Evolutionary conservation across 2,888 invertebrate species (phyloP).

Genomic region (Amphiduros pacificus): DNA sequence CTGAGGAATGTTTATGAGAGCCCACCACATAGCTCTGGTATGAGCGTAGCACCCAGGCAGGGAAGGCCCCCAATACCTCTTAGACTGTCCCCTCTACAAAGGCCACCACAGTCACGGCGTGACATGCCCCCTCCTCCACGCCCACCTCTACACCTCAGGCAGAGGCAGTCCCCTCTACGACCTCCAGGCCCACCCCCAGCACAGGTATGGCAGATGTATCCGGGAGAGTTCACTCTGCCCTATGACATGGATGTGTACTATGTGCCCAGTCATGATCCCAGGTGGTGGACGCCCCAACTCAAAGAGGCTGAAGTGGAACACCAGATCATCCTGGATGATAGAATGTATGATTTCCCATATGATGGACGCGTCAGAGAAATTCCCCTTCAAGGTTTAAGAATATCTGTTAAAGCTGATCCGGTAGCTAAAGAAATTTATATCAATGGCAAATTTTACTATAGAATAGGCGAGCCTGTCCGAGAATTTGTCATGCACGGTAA

Average conservation of each 20-base stretch:
- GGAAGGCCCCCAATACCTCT: too few relatives aligned
- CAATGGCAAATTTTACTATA: slow-evolving; percentile 44
- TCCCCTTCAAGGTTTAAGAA: too few relatives aligned
- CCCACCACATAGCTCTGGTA: too few relatives aligned
- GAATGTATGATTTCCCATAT: slow-evolving; percentile 43
- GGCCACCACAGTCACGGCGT: too few relatives aligned
- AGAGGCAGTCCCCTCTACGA: slow-evolving; percentile 2
- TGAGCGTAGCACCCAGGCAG: too few relatives aligned
- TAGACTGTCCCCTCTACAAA: too few relatives aligned
- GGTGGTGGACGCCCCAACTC: slow-evolving; percentile 17
- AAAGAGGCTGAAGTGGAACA: slow-evolving; percentile 28
- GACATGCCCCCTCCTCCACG: not conserved
- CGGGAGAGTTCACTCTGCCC: not conserved
- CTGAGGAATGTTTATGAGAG: too few relatives aligned
- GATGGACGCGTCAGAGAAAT: slow-evolving; percentile 35
- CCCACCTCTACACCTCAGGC: not conserved
- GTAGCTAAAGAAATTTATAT: slow-evolving; percentile 41
- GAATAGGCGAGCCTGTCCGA: slow-evolving; percentile 47
- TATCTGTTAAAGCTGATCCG: slow-evolving; percentile 40
- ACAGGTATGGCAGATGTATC: not conserved
- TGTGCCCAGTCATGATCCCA: slow-evolving; percentile 23
- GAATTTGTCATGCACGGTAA: slow-evolving; percentile 37
- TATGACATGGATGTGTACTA: slow-evolving; percentile 26
- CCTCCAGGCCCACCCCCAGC: not conserved
- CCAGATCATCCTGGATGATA: slow-evolving; percentile 49